A percentile compares a stretch with the other conserved stretches of the same genome.
Evolutionary conservation across 2,888 invertebrate genomes (phyloP).

Genomic region (Thumatha senex): DNA sequence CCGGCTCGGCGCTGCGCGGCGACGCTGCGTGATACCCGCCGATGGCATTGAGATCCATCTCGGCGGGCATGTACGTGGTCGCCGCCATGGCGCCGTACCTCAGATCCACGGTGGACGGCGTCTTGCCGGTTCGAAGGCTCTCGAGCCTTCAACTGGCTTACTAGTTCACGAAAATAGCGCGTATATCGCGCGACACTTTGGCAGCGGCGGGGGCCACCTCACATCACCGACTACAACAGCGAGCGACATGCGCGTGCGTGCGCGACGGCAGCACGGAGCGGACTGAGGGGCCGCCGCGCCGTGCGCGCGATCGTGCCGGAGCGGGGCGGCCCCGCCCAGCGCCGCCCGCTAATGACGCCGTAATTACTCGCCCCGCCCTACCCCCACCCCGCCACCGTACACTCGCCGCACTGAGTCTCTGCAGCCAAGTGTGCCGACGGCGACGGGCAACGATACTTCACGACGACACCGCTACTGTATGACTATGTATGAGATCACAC

Average conservation of each 20-base stretch:
- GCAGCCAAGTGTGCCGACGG: slow-evolving; percentile 20
- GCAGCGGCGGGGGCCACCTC: slow-evolving; percentile 82
- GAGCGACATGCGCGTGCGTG: slow-evolving; percentile 86
- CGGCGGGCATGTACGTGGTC: slow-evolving; percentile 96
- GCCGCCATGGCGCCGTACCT: slow-evolving; percentile 95
- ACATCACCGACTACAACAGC: slow-evolving; percentile 73
- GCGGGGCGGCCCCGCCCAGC: slow-evolving; percentile 73
- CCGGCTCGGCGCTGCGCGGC: slow-evolving; percentile 94
- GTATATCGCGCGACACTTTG: slow-evolving; percentile 74
- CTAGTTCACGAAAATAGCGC: slow-evolving; percentile 75
- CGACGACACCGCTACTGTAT: too few species aligned
- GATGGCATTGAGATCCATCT: slow-evolving; percentile 91
- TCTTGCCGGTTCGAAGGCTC: slow-evolving; percentile 85
- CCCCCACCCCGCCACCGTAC: slow-evolving; percentile 4
- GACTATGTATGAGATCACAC: too few species aligned
- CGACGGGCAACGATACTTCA: not conserved
- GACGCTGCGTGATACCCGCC: slow-evolving; percentile 93
- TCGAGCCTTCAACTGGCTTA: slow-evolving; percentile 80
- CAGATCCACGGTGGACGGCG: slow-evolving; percentile 85
- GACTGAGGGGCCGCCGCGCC: slow-evolving; percentile 67
- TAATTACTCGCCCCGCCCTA: slow-evolving; percentile 50
- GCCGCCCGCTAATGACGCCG: slow-evolving; percentile 66
- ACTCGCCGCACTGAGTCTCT: slow-evolving; percentile 8
- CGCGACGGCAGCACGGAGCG: slow-evolving; percentile 81
- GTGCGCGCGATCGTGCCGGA: slow-evolving; percentile 66